Evolutionary conservation across 2,888 invertebrate species (phyloP).

Genomic region (Harpalus rufipes): DNA sequence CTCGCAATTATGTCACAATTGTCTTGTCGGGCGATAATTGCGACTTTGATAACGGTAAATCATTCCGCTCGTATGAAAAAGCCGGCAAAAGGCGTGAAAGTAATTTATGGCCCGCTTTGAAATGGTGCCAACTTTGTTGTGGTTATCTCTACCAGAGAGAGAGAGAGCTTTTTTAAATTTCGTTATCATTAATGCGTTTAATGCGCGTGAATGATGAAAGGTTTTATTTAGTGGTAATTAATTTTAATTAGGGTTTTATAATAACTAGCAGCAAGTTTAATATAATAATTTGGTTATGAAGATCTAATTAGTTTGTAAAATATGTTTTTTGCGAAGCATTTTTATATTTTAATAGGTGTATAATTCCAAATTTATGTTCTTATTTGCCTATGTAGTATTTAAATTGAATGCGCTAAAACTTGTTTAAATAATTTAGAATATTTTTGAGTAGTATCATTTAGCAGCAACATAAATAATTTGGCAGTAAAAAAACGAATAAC

Average conservation of each 20-base stretch:
- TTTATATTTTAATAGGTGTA: too few species aligned
- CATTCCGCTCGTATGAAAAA: conserved; percentile 40
- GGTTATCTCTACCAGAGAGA: not conserved
- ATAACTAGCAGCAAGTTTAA: not conserved
- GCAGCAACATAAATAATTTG: too few species aligned
- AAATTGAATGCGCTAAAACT: too few species aligned
- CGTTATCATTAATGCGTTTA: conserved; percentile 42
- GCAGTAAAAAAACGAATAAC: too few species aligned
- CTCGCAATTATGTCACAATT: conserved; percentile 57
- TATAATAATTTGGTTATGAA: conserved; percentile 9
- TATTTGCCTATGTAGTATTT: too few species aligned
- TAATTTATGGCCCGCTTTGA: conserved; percentile 40
- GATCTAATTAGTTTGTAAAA: conserved; percentile 9
- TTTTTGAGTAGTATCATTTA: too few species aligned
- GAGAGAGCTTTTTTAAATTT: conserved; percentile 7
- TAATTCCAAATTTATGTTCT: too few species aligned
- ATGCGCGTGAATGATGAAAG: conserved; percentile 12
- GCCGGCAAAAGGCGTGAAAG: conserved; percentile 43
- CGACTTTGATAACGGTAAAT: conserved; percentile 46
- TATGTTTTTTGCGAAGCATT: too few species aligned
- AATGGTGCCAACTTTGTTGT: conserved; percentile 38
- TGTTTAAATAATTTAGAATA: too few species aligned
- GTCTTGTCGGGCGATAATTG: conserved; percentile 46
- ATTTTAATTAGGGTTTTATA: conserved; percentile 31
- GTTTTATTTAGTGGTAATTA: conserved; percentile 14